Base-by-base conservation (phyloP, 2,113 vertebrate genomes). In the Rhegmatorhina hoffmannsi region DNA sequence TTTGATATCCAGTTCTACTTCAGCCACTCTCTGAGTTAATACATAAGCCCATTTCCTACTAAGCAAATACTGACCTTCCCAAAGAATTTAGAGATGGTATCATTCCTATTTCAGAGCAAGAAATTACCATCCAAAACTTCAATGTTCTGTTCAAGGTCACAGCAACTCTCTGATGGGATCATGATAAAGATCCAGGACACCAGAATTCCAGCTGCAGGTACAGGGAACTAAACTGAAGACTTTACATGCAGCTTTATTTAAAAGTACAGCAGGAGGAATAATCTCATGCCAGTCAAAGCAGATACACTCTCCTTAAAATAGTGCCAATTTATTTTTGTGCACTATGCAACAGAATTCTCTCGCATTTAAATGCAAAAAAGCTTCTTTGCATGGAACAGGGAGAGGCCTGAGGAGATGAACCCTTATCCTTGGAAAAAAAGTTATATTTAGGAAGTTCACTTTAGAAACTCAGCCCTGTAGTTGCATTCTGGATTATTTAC, bases 161-260 rank as follows among this genome's bases (percentile, higher is more conserved):
- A 90, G 50, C 68, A 95, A 67, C 47, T 93, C 79, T 46, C 24
- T 3, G 11, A 83, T 2, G 17, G 70, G 59, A 90, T 68, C 91
- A 87, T 81, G 78, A 67, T 34, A 62, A 87, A 74, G 75, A 50
- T 47, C 55, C 36, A 85, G 81, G 82, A 76, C 75, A 87, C 18
- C 49, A 80, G 21, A 83, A 93, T 43, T 92, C 50, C 86, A 96
- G 88, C 59, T 95, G 72, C 82, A 94, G 76, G 62, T 92, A 77
- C 83, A 86, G 84, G 67, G 55, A 87, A 28, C 60, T 66, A 28
- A 60, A 55, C 1, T 40, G 50, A 77, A 85, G 63, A 56, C 63
- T 83, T 70, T 59, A 74, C 68, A 63, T 21, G 47, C 60, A 78
- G 90, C 44, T 93, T 76, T 84, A 88, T 77, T 94, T 92, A 38